A percentile compares a stretch with the other conserved stretches of the same genome.
Conservation (phyloP, 2,113 vertebrate species). For the Tursiops truncatus region DNA sequence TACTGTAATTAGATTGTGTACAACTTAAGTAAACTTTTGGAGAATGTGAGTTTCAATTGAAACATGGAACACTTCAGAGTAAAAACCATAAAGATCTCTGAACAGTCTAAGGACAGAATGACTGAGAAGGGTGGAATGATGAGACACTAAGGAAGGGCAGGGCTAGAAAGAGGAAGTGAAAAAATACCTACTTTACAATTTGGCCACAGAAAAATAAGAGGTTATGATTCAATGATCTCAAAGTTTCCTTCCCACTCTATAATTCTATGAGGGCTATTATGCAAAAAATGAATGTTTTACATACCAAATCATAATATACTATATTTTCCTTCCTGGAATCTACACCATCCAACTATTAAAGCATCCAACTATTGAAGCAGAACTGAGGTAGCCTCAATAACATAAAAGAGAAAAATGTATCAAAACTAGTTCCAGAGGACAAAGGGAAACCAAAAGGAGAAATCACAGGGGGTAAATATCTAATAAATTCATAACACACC, state of each 20-base stretch:
- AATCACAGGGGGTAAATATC: neutral
- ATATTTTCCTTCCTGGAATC: constrained; percentile 2
- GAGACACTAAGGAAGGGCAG: constrained; percentile 19
- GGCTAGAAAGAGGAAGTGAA: constrained; percentile 48
- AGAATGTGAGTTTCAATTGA: constrained; percentile 24
- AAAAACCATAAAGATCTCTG: constrained; percentile 6
- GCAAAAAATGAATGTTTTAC: constrained; percentile 66
- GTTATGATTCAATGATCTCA: constrained; percentile 52
- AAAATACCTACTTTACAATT: constrained; percentile 44
- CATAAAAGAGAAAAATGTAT: constrained; percentile 5
- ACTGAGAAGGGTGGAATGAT: neutral
- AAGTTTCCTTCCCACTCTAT: constrained; percentile 51
- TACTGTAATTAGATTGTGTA: constrained; percentile 11
- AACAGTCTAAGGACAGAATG: neutral
- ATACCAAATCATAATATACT: constrained; percentile 45
- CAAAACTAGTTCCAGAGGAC: constrained; percentile 38
- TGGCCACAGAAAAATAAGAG: constrained; percentile 51
- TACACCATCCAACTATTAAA: neutral
- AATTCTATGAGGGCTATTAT: constrained; percentile 38
- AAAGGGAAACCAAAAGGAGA: neutral
- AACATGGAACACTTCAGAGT: neutral
- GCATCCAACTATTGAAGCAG: neutral
- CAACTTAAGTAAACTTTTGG: constrained; percentile 31
- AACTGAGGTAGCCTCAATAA: neutral
- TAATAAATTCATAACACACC: neutral